A percentile compares a stretch with the other conserved stretches of the same genome.
Evolutionary conservation across 2,888 invertebrate species (phyloP).

Genomic region (Heliconius hortense): DNA sequence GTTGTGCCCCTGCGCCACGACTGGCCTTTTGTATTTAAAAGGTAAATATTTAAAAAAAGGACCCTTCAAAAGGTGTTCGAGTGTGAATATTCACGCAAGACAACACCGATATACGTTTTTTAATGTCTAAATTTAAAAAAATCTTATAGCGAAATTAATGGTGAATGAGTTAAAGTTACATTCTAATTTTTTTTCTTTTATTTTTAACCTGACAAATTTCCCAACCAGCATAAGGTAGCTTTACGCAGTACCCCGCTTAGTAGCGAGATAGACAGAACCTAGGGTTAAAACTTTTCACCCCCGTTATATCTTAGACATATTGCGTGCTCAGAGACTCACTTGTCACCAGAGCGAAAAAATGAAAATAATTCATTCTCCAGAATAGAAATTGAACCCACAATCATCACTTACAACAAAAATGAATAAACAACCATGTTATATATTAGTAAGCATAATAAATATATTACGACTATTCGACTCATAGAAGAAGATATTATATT

Average conservation of each 20-base stretch:
- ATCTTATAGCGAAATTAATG: neutral
- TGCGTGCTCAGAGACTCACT: neutral
- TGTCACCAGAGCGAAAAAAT: neutral
- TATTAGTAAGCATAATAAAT: too few species aligned
- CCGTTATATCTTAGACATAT: neutral
- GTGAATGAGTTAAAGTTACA: neutral
- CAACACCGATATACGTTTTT: constrained; percentile 18
- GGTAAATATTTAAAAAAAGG: constrained; percentile 1
- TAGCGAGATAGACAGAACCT: too few species aligned
- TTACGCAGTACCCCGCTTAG: neutral
- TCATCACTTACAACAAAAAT: neutral
- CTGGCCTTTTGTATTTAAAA: neutral
- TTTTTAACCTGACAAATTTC: neutral
- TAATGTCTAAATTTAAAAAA: neutral
- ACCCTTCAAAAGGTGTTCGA: constrained; percentile 12
- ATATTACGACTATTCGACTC: too few species aligned
- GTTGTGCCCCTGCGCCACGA: neutral
- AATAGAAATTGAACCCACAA: neutral
- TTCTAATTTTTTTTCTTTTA: too few species aligned
- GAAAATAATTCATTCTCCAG: neutral
- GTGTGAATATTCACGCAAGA: constrained; percentile 36
- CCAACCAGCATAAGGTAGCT: neutral
- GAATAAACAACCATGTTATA: too few species aligned
- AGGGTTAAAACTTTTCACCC: neutral
- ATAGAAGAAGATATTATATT: neutral